Conservation (phyloP, 2,888 invertebrate genomes). For the Pelosia muscerda region DNA sequence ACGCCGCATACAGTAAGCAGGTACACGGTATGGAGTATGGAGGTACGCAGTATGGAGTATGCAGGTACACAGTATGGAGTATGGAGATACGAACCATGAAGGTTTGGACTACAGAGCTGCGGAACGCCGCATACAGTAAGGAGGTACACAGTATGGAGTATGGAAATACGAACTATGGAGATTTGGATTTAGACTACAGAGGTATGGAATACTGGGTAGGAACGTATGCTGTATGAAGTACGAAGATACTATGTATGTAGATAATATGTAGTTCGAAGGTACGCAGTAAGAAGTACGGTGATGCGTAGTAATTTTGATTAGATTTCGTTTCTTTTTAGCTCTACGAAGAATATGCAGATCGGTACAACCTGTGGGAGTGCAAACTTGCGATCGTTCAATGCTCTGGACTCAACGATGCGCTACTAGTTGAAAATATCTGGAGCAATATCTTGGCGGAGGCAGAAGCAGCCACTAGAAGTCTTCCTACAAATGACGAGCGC, state of each 20-base stretch:
- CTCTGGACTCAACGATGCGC: conserved; percentile 96
- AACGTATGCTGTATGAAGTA: not conserved
- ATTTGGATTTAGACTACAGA: not conserved
- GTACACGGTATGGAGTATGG: not conserved
- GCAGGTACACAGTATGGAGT: no score
- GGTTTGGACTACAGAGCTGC: no score
- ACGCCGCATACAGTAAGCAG: no score
- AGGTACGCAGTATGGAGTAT: not conserved
- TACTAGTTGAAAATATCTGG: conserved; percentile 97
- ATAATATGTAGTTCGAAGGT: not conserved
- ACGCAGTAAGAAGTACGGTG: not conserved
- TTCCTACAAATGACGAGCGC: conserved; percentile 85
- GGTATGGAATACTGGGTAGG: not conserved
- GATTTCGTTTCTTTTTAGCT: conserved; percentile 79
- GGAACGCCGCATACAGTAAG: no score
- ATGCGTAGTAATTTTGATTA: not conserved
- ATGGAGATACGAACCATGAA: not conserved
- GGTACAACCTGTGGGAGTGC: conserved; percentile 96
- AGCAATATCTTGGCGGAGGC: conserved; percentile 92
- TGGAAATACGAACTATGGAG: not conserved
- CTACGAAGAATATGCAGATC: conserved; percentile 97
- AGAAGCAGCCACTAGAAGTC: conserved; percentile 75
- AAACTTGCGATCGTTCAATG: conserved; percentile 98
- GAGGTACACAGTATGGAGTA: not conserved
- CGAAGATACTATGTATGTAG: not conserved